These are phyloP conservation scores for Triplophysa rosa DNA, from an alignment of 2,113 vertebrate genomes.

Conservation along the genomic window DNA sequence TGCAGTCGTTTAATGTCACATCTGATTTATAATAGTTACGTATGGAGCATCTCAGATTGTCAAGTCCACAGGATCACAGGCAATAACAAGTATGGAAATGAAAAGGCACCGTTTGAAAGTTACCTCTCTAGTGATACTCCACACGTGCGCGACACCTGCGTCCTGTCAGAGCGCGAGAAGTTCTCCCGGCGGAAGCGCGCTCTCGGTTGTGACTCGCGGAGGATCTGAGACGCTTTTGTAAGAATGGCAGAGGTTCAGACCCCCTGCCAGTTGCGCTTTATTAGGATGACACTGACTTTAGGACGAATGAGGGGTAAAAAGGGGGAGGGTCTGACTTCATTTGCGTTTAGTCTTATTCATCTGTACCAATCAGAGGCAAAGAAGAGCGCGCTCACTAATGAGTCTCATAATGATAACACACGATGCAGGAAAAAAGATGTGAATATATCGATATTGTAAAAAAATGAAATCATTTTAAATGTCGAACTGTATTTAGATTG, in stretches of 20 bases:
- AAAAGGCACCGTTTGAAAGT: conserved; percentile 32
- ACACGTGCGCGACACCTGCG: conserved; percentile 11
- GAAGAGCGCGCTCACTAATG: conserved; percentile 33
- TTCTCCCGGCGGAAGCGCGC: conserved; percentile 36
- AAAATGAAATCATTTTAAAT: not conserved
- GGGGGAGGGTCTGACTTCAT: conserved; percentile 46
- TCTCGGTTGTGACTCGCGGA: conserved; percentile 40
- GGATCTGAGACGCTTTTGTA: conserved; percentile 50
- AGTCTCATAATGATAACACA: conserved; percentile 46
- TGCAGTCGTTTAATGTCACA: not conserved
- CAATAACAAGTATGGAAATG: not conserved
- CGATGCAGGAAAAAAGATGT: conserved; percentile 28
- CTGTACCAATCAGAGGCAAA: conserved; percentile 47
- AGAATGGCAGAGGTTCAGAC: conserved; percentile 54
- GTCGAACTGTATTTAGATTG: not conserved
- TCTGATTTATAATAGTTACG: not conserved
- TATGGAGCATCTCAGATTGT: not conserved
- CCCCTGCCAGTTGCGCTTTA: conserved; percentile 49
- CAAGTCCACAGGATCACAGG: conserved; percentile 14
- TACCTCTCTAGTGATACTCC: conserved; percentile 27
- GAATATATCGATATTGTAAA: conserved; percentile 7
- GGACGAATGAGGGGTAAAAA: conserved; percentile 43
- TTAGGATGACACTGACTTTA: conserved; percentile 36
- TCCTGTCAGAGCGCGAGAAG: conserved; percentile 20
- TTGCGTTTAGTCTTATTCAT: conserved; percentile 45